A percentile compares a stretch with the other conserved stretches of the same genome.
phyloP scores from a whole-genome alignment of 53 echinoderm and acorn worm species.

The Crossaster papposus region DNA sequence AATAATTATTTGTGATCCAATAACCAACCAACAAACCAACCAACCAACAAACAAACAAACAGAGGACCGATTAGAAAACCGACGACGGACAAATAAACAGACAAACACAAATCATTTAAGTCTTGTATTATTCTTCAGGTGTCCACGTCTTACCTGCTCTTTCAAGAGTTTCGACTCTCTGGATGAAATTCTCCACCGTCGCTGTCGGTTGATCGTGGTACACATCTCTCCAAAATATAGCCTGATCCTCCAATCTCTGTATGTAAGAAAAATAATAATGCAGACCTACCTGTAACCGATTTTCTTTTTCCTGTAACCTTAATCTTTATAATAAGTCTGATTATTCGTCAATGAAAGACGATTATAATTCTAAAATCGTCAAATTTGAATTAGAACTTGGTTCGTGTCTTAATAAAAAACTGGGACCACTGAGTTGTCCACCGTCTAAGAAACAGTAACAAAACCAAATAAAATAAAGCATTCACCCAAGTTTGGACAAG shows the following conservation, averaged over 20 bases:
- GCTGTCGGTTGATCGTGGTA: background rate
- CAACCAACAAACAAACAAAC: too few species aligned
- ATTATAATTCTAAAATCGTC: too few species aligned
- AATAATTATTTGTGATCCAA: too few species aligned
- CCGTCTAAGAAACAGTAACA: too few species aligned
- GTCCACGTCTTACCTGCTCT: background rate
- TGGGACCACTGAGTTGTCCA: too few species aligned
- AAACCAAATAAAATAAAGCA: background rate
- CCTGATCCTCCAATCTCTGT: constrained; percentile 4
- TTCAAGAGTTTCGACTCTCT: background rate
- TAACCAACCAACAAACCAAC: too few species aligned
- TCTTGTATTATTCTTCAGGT: background rate
- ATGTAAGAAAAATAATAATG: background rate
- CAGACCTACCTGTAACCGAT: background rate
- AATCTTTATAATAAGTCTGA: background rate
- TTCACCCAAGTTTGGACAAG: background rate
- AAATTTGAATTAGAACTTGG: too few species aligned
- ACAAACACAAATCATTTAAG: too few species aligned
- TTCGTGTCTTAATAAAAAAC: too few species aligned
- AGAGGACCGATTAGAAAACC: too few species aligned
- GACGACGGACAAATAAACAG: too few species aligned
- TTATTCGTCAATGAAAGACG: too few species aligned
- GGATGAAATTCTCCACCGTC: constrained; percentile 1
- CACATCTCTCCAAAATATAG: background rate
- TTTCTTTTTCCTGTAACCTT: background rate